These are phyloP conservation scores for Cryptocheilus praepositus DNA, from an alignment of 2,888 invertebrate species.

Conservation along the genomic window DNA sequence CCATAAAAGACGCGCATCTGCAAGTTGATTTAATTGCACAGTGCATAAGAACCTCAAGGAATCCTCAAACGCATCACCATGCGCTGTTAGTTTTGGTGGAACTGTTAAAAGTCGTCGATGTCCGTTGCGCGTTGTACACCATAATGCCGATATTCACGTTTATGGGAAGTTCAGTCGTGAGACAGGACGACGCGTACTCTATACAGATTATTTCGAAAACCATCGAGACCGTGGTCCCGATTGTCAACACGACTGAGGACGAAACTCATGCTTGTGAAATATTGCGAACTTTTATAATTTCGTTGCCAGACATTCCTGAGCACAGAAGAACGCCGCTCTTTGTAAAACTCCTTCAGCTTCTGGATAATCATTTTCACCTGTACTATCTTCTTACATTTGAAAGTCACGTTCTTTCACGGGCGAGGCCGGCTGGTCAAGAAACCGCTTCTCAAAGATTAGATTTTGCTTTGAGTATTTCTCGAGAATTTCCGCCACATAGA, in stretches of 20 bases:
- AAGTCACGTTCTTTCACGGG: conserved; percentile 78
- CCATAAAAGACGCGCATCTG: conserved; percentile 75
- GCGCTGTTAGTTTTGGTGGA: conserved; percentile 89
- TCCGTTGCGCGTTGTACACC: conserved; percentile 81
- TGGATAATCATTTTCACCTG: conserved; percentile 83
- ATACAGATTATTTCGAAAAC: conserved; percentile 94
- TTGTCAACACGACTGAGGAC: conserved; percentile 77
- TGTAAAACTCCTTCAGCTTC: conserved; percentile 84
- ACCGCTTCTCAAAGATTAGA: conserved; percentile 75
- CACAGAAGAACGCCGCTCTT: conserved; percentile 91
- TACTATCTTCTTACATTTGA: conserved; percentile 85
- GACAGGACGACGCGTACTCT: conserved; percentile 96
- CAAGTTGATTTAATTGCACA: conserved; percentile 89
- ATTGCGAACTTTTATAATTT: conserved; percentile 92
- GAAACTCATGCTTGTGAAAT: conserved; percentile 79
- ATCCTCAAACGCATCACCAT: conserved; percentile 97
- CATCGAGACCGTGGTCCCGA: conserved; percentile 92
- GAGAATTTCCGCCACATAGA: conserved; percentile 81
- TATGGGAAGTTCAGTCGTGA: conserved; percentile 94
- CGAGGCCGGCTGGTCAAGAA: conserved; percentile 55
- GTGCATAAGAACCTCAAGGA: conserved; percentile 91
- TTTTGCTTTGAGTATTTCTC: conserved; percentile 81
- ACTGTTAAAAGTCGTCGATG: conserved; percentile 65
- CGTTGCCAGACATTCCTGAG: conserved; percentile 93
- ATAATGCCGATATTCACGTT: conserved; percentile 98